Percentiles rank a stretch among this genome's conserved stretches.
Evolutionary conservation across 2,113 vertebrate species (phyloP).

Genomic region (Hippocampus abdominalis): DNA sequence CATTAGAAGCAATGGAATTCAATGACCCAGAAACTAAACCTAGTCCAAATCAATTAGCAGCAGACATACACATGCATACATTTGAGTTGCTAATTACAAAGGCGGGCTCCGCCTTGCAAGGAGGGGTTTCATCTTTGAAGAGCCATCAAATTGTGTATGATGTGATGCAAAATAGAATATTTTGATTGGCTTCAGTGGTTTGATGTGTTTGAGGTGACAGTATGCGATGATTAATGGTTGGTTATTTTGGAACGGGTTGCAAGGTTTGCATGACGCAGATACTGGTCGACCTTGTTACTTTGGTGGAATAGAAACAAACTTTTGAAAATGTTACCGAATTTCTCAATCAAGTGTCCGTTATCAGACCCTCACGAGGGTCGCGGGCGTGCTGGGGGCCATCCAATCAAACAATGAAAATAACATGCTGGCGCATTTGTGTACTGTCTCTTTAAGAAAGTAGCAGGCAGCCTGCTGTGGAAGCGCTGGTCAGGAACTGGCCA

Average conservation of each 20-base stretch:
- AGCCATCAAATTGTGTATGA: slow-evolving; percentile 32
- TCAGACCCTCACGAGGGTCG: no score
- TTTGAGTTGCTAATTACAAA: slow-evolving; percentile 62
- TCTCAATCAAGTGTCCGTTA: no score
- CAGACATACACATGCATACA: slow-evolving; percentile 57
- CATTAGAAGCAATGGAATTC: slow-evolving; percentile 73
- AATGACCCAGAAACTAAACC: slow-evolving; percentile 74
- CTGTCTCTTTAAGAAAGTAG: slow-evolving; percentile 75
- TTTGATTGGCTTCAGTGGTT: slow-evolving; percentile 28
- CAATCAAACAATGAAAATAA: no score
- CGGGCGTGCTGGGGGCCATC: no score
- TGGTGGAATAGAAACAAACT: neutral
- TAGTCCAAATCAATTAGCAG: slow-evolving; percentile 64
- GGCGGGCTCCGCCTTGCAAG: slow-evolving; percentile 52
- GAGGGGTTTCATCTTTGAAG: slow-evolving; percentile 62
- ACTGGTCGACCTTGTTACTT: neutral
- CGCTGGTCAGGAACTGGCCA: slow-evolving; percentile 62
- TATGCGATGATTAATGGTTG: slow-evolving; percentile 2
- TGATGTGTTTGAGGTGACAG: slow-evolving; percentile 6
- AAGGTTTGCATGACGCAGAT: slow-evolving; percentile 2
- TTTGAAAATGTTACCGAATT: no score
- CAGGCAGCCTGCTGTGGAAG: slow-evolving; percentile 41
- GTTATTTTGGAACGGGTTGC: slow-evolving; percentile 6
- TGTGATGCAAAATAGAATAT: slow-evolving; percentile 39
- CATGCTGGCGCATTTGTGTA: neutral